Evolutionary conservation across 2,888 invertebrate species (phyloP).

Genomic region (Dynastes hyllus): DNA sequence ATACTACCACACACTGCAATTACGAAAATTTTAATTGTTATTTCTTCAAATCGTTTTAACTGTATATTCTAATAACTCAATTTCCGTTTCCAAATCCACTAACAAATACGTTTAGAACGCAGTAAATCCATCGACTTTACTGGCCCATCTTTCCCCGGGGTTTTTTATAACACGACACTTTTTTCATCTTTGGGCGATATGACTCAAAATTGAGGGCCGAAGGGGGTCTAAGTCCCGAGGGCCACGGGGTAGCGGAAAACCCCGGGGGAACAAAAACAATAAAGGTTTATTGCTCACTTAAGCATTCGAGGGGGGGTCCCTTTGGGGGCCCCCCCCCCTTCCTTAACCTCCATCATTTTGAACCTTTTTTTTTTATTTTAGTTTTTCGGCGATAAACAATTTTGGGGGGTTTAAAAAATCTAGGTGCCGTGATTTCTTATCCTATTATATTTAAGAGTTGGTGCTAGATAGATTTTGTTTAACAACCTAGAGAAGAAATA

Average conservation of each 20-base stretch:
- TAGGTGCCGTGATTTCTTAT: slow-evolving; percentile 62
- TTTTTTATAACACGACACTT: slow-evolving; percentile 51
- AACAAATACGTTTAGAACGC: neutral
- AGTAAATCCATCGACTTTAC: slow-evolving; percentile 3
- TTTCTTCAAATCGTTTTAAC: too few relatives aligned
- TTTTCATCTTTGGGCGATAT: slow-evolving; percentile 22
- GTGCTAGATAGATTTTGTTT: neutral
- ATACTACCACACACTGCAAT: too few relatives aligned
- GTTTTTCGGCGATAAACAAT: slow-evolving; percentile 45
- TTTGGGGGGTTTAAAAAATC: too few relatives aligned
- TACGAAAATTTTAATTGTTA: too few relatives aligned
- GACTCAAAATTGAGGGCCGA: slow-evolving; percentile 37
- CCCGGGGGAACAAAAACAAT: slow-evolving; percentile 62
- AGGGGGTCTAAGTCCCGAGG: slow-evolving; percentile 36
- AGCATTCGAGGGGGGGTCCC: slow-evolving; percentile 54
- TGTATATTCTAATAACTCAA: too few relatives aligned
- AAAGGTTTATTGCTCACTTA: slow-evolving; percentile 63
- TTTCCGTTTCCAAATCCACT: neutral
- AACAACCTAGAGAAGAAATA: neutral
- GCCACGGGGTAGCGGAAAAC: too few relatives aligned
- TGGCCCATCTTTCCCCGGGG: too few relatives aligned
- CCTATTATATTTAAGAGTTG: neutral
- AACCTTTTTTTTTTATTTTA: slow-evolving; percentile 32
- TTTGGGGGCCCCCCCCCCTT: too few relatives aligned
- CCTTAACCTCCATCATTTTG: slow-evolving; percentile 28